Conservation (phyloP, 2,888 invertebrate genomes). For the Aelia acuminata region DNA sequence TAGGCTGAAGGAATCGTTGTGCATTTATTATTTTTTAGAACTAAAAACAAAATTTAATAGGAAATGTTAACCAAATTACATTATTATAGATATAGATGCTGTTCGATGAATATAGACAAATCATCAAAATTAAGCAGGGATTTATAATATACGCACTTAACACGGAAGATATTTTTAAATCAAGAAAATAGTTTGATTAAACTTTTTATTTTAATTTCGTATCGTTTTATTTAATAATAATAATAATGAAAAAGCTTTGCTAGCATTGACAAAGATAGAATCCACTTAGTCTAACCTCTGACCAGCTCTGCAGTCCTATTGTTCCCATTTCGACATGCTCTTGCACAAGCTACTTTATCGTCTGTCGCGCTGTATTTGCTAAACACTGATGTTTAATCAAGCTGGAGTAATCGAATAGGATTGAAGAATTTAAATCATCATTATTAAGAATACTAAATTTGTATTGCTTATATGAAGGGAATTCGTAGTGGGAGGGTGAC, state of each 20-base stretch:
- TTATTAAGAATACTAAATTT: neutral
- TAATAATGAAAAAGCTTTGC: neutral
- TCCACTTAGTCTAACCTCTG: neutral
- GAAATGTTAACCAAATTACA: too few relatives aligned
- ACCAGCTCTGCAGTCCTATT: constrained; percentile 3
- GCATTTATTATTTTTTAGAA: neutral
- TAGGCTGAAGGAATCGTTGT: neutral
- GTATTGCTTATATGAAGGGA: neutral
- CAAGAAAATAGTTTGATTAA: too few relatives aligned
- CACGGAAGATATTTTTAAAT: too few relatives aligned
- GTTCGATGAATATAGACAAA: too few relatives aligned
- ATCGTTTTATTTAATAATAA: neutral
- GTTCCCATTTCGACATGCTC: neutral
- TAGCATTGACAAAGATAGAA: neutral
- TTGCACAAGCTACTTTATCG: neutral
- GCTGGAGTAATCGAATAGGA: neutral
- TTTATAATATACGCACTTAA: too few relatives aligned
- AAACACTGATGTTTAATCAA: neutral
- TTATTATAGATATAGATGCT: too few relatives aligned
- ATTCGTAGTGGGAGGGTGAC: too few relatives aligned
- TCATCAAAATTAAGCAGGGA: too few relatives aligned
- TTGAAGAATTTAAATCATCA: neutral
- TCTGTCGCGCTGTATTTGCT: neutral
- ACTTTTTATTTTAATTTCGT: too few relatives aligned
- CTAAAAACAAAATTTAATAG: neutral